Evolutionary conservation across 2,888 invertebrate genomes (phyloP).

Genomic region (Leucoma salicis): DNA sequence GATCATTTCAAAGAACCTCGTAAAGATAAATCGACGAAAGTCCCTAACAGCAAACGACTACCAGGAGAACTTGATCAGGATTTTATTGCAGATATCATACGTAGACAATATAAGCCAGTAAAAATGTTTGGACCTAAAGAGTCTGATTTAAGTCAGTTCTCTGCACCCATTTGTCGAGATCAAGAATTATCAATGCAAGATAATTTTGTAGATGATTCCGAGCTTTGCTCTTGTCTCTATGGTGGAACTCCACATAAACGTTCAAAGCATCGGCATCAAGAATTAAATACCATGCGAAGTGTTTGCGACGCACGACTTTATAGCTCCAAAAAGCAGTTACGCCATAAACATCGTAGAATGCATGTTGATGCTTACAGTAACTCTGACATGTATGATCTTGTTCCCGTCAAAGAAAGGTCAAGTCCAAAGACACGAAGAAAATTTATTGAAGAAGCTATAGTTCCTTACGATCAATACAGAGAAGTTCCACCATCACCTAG

Average conservation of each 20-base stretch:
- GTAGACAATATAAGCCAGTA: conserved; percentile 61
- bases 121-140: conserved; percentile 56
- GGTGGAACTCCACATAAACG: conserved; percentile 28
- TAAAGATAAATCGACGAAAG: conserved; percentile 31
- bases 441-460: conserved; percentile 47
- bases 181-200: conserved; percentile 48
- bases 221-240: conserved; percentile 59
- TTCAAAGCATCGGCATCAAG: conserved; percentile 23
- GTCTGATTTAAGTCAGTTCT: conserved; percentile 64
- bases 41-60: conserved; percentile 33
- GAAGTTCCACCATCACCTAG: conserved; percentile 71
- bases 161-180: conserved; percentile 68
- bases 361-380: conserved; percentile 51
- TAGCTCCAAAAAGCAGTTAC: conserved; percentile 44
- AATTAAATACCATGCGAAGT: conserved; percentile 54
- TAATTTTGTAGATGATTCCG: conserved; percentile 43
- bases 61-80: conserved; percentile 50
- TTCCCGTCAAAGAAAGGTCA: conserved; percentile 70
- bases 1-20: conserved; percentile 22
- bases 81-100: conserved; percentile 67
- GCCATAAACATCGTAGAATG: conserved; percentile 36
- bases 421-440: conserved; percentile 65
- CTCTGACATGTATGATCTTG: conserved; percentile 59
- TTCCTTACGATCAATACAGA: conserved; percentile 44
- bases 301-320: conserved; percentile 64